Evolutionary conservation across 2,797 vertebrate genomes (phyloP).

Genomic region (Sphaeramia orbicularis): DNA sequence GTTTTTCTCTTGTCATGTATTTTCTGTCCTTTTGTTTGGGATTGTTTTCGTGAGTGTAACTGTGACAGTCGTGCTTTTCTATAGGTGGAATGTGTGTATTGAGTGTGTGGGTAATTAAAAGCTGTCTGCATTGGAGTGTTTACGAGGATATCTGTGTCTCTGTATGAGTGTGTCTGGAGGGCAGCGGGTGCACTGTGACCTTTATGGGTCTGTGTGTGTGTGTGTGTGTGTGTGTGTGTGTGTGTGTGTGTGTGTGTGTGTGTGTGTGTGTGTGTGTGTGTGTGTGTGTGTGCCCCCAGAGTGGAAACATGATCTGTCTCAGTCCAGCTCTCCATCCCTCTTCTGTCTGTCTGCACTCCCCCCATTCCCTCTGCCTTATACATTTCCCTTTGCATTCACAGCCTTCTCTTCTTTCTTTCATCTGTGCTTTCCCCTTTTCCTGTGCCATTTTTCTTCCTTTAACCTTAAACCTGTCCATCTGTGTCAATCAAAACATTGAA

Average conservation of each 20-base stretch:
- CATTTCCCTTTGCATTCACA: constrained; percentile 37
- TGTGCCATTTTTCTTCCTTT: not conserved
- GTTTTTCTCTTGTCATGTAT: not conserved
- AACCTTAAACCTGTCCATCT: constrained; percentile 21
- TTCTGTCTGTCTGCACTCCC: constrained; percentile 67
- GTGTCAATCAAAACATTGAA: constrained; percentile 17
- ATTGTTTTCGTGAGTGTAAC: not conserved
- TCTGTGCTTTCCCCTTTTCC: constrained; percentile 19
- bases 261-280: too few relatives aligned
- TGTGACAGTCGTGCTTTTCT: not conserved
- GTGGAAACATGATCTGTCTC: constrained; percentile 74
- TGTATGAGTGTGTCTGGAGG: constrained; percentile 62
- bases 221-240: too few relatives aligned
- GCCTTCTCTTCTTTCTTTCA: constrained; percentile 58
- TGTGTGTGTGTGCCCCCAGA: constrained; percentile 52
- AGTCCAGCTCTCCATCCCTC: constrained; percentile 53
- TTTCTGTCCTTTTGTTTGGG: not conserved
- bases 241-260: constrained; percentile 42
- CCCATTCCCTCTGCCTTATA: constrained; percentile 17
- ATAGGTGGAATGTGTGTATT: constrained; percentile 17
- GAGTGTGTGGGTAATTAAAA: constrained; percentile 36
- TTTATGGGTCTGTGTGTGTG: too few relatives aligned
- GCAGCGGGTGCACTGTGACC: constrained; percentile 72
- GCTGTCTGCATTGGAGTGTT: constrained; percentile 46
- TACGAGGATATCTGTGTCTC: constrained; percentile 52